phyloP scores from a whole-genome alignment of 2,113 vertebrate genomes.

The Galbula dea region DNA sequence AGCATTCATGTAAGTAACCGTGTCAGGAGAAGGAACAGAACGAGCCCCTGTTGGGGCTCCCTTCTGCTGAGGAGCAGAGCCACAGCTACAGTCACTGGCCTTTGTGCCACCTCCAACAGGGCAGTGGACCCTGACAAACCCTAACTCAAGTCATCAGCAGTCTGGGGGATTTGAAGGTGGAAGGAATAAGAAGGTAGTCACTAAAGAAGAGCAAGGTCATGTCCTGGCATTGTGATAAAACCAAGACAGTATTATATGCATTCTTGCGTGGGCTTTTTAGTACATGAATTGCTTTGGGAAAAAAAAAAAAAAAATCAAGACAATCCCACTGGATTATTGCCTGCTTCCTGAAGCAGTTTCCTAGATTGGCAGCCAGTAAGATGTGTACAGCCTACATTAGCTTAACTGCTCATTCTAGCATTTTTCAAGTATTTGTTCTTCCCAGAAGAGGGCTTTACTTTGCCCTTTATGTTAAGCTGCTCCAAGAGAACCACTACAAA shows the following conservation, averaged over 20 bases:
- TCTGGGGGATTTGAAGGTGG: background rate
- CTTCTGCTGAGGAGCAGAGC: fast-evolving
- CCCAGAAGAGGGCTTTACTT: background rate
- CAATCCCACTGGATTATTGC: background rate
- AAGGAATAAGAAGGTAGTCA: background rate
- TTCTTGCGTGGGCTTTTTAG: background rate
- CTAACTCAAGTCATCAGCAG: background rate
- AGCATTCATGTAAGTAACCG: fast-evolving
- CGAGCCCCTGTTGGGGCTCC: background rate
- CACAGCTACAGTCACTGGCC: background rate
- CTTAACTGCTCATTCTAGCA: background rate
- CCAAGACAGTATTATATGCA: fast-evolving
- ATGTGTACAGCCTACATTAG: background rate
- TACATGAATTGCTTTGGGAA: background rate
- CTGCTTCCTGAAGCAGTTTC: background rate
- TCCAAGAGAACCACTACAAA: background rate
- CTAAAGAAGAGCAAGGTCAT: background rate
- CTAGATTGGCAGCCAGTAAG: background rate
- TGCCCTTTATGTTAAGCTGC: background rate
- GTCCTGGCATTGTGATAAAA: background rate
- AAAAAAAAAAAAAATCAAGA: background rate
- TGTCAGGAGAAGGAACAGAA: background rate
- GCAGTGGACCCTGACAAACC: background rate
- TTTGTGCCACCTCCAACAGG: background rate
- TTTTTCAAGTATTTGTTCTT: background rate